Evolutionary conservation across 1,140 invertebrate genomes (phyloP), one percentile per base, ranked within the genome.

Genomic region (Panagrolaimus sp.): DNA sequence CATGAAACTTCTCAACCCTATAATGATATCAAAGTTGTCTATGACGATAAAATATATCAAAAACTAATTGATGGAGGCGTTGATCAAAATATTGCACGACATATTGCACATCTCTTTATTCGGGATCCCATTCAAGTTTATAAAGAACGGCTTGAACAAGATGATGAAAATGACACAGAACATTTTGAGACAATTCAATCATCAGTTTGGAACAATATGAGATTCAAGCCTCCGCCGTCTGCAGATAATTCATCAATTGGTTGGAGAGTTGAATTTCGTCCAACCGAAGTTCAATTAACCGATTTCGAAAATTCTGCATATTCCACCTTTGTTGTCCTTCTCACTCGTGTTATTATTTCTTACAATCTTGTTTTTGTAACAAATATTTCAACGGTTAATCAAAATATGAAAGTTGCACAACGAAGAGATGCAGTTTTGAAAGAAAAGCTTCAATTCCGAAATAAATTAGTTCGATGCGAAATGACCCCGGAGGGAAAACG

Each of bases 271-370:
- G 96, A 99, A 87, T 99, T 99, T 86, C 88, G 96, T 55, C 94
- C 96, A 43, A 96, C 94, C 84, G 96, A 98, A 87, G 80, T 81
- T 3, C 96, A 98, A 86, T 88, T 98, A 66, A 96, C 95, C 1
- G 95, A 98, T 86, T 97, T 98, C 87, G 96, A 99, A 86, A 98
- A 99, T 86, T 94, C 96, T 7, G 95, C 95, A 2, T 92, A 94
- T 77, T 93, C 95, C 15, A 94, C 93, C 80, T 98, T 98, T 84
- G 89, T 98, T 8, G 94, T 98, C 1, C 85, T 98, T 43, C 87
- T 99, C 48, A 98, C 95, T 0, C 86, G 95, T 71, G 93, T 96
- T 45, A 96, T 98, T 76, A 86, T 98, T 21, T 93, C 94, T 14
- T 98, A 94, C 84, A 89, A 93, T 75, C 87, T 98, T 14, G 94